phyloP scores from a whole-genome alignment of 1,140 invertebrate genomes.

The Aphaenogaster ashmeadi region DNA sequence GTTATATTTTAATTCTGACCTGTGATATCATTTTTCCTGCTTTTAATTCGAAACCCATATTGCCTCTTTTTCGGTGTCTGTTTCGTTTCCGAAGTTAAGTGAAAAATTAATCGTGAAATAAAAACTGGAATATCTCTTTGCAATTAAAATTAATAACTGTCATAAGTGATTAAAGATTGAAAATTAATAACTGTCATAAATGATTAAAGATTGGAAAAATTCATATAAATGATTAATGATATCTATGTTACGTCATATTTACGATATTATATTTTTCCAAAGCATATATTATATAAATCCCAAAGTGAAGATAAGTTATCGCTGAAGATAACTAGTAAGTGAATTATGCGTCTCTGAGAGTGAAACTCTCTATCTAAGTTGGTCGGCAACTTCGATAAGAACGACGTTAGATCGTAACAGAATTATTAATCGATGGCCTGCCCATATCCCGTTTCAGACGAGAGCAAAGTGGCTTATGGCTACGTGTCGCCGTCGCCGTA shows the following conservation, averaged over 20 bases:
- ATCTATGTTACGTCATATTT: neutral
- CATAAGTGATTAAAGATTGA: neutral
- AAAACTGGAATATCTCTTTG: neutral
- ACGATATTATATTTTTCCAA: neutral
- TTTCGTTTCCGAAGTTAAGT: neutral
- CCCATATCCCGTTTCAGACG: conserved; percentile 84
- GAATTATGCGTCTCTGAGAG: conserved; percentile 65
- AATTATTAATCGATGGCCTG: neutral
- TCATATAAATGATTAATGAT: neutral
- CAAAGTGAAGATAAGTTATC: conserved; percentile 20
- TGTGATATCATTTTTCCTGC: neutral
- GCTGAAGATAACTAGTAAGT: conserved; percentile 59
- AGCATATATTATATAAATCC: neutral
- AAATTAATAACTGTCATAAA: neutral
- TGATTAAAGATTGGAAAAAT: neutral
- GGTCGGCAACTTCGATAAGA: neutral
- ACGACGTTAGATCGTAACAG: neutral
- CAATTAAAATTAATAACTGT: neutral
- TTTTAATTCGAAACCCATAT: neutral
- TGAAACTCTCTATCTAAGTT: neutral
- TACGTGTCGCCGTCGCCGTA: conserved; percentile 90
- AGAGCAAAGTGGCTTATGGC: conserved; percentile 89
- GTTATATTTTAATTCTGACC: conserved; percentile 5
- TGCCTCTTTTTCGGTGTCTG: neutral
- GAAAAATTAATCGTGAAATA: neutral